A percentile compares a stretch with the other conserved stretches of the same genome.
Conservation (phyloP, 2,888 invertebrate genomes). For the Rotaria macrura region DNA sequence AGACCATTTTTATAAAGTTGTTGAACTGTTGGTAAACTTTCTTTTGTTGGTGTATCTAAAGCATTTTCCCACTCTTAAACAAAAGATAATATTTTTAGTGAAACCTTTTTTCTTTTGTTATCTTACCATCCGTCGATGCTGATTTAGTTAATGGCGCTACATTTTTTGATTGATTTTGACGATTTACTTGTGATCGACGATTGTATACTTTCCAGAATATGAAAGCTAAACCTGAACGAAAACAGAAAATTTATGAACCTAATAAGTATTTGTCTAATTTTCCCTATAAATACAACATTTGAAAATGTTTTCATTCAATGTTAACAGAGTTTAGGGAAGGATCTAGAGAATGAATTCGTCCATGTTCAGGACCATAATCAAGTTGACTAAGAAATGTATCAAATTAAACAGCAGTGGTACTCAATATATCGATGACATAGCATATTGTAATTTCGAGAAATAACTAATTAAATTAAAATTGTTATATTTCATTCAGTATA, state of each 20-base stretch:
- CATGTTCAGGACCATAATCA: no score
- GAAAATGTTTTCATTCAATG: no score
- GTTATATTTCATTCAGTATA: no score
- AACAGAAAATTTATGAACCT: background rate
- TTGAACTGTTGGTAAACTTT: background rate
- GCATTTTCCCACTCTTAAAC: conserved; percentile 5
- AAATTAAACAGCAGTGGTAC: no score
- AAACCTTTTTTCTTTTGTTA: background rate
- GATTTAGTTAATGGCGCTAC: background rate
- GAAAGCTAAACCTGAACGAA: background rate
- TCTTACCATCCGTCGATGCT: background rate
- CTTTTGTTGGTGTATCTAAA: background rate
- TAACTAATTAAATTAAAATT: no score
- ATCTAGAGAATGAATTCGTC: no score
- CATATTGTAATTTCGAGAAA: no score
- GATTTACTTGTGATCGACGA: background rate
- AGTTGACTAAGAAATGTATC: no score
- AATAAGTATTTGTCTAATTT: background rate
- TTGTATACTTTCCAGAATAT: background rate
- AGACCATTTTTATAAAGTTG: background rate
- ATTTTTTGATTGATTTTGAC: background rate
- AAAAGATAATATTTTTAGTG: no score
- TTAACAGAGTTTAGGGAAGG: no score
- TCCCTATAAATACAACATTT: background rate
- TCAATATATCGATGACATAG: no score